Conservation (phyloP, 1,140 invertebrate species). For the Mizuhopecten yessoensis region DNA sequence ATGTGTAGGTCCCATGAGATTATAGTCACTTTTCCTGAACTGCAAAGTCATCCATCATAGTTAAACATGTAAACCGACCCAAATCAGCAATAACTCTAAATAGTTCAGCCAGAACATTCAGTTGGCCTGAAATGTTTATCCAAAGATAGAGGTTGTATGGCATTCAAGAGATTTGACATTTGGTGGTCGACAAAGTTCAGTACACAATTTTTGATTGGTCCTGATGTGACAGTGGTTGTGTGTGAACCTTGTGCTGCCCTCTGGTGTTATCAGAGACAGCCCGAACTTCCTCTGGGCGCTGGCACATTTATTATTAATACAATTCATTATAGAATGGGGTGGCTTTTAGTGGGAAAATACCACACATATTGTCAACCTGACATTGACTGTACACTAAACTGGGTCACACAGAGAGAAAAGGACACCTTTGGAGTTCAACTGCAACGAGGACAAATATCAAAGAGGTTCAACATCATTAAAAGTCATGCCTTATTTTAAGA, state of each 20-base stretch:
- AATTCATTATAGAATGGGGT: not conserved
- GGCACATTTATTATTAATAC: not conserved
- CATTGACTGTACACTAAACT: not conserved
- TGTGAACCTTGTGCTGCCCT: not conserved
- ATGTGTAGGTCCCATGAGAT: not conserved
- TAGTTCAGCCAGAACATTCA: conserved; percentile 16
- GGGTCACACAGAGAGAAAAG: not conserved
- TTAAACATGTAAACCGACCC: not conserved
- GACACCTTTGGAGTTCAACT: not conserved
- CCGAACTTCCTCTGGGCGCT: not conserved
- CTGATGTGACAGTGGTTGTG: not conserved
- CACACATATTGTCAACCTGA: not conserved
- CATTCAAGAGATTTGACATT: not conserved
- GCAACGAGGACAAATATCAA: not conserved
- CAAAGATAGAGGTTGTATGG: conserved; percentile 17
- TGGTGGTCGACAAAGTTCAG: conserved; percentile 23
- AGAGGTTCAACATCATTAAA: too few species aligned
- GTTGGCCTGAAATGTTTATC: not conserved
- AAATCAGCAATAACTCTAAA: not conserved
- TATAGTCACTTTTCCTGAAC: not conserved
- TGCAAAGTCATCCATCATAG: not conserved
- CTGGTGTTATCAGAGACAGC: not conserved
- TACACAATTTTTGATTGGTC: conserved; percentile 39
- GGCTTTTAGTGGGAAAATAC: not conserved
- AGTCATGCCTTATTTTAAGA: not conserved